Conservation (phyloP, 2,888 invertebrate species). For the Oscheius sp. region DNA sequence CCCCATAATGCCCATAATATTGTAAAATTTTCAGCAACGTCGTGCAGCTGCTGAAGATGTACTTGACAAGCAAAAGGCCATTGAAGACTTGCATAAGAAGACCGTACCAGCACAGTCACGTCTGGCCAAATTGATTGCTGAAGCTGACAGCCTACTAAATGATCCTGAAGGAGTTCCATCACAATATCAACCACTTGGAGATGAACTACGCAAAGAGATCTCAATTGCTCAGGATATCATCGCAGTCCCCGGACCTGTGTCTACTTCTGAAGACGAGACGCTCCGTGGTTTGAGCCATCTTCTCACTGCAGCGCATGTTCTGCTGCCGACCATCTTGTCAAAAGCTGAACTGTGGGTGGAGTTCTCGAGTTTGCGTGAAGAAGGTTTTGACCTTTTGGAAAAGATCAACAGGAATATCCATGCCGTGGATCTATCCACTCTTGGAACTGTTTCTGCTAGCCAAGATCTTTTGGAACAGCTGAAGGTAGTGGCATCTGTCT, state of each 20-base stretch:
- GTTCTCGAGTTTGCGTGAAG: slow-evolving; percentile 28
- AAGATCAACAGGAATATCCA: neutral
- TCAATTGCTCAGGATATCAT: slow-evolving; percentile 40
- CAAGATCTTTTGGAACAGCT: neutral
- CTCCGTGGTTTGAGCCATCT: slow-evolving; percentile 23
- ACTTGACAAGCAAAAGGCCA: slow-evolving; percentile 45
- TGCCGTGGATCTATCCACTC: neutral
- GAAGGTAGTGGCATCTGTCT: neutral
- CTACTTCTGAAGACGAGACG: slow-evolving; percentile 18
- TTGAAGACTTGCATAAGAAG: slow-evolving; percentile 44
- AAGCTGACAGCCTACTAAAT: slow-evolving; percentile 46
- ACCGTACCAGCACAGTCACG: slow-evolving; percentile 40
- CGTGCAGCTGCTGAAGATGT: slow-evolving; percentile 49
- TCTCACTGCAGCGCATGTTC: slow-evolving; percentile 25
- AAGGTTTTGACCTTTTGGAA: slow-evolving; percentile 10
- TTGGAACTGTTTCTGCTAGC: neutral
- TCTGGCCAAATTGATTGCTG: slow-evolving; percentile 50
- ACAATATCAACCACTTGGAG: slow-evolving; percentile 46
- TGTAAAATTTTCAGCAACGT: slow-evolving; percentile 43
- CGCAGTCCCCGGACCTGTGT: slow-evolving; percentile 13
- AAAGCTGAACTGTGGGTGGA: slow-evolving; percentile 31
- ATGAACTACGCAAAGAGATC: slow-evolving; percentile 43
- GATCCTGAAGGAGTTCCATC: slow-evolving; percentile 54
- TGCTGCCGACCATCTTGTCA: slow-evolving; percentile 15
- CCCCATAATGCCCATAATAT: slow-evolving; percentile 1